Conservation (phyloP, 1,140 invertebrate genomes). For the Berghia stephanieae region DNA sequence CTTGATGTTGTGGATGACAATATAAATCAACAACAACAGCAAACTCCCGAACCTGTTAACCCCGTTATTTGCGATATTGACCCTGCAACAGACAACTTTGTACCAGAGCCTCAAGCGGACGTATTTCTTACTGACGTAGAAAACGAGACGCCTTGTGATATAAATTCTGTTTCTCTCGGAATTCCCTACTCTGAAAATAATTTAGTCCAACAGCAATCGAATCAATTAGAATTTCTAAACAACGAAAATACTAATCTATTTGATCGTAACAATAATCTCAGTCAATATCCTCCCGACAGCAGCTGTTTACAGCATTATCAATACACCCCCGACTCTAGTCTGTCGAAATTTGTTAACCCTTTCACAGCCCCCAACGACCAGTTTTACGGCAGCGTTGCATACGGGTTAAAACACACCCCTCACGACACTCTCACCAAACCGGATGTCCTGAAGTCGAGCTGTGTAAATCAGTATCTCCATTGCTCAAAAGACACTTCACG, state of each 20-base stretch:
- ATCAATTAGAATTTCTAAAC: too few species aligned
- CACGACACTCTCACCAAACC: not conserved
- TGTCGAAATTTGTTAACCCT: not conserved
- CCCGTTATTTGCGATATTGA: not conserved
- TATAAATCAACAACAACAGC: not conserved
- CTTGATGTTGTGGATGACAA: not conserved
- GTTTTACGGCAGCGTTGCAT: not conserved
- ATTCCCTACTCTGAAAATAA: too few species aligned
- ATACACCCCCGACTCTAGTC: not conserved
- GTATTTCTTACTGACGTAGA: too few species aligned
- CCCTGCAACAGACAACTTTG: not conserved
- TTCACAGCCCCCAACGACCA: not conserved
- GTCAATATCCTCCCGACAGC: too few species aligned
- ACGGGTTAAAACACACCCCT: not conserved
- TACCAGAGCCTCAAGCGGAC: not conserved
- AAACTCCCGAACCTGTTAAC: not conserved
- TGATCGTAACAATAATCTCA: too few species aligned
- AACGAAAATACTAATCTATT: too few species aligned
- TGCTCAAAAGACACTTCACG: not conserved
- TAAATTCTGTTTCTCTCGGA: too few species aligned
- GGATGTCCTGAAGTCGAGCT: too few species aligned
- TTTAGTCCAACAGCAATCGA: too few species aligned
- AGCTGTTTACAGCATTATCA: too few species aligned
- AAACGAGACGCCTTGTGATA: too few species aligned
- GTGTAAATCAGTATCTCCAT: conserved; percentile 7